Evolutionary conservation across 1,140 invertebrate species (phyloP).

Genomic region (Octopus sinensis): DNA sequence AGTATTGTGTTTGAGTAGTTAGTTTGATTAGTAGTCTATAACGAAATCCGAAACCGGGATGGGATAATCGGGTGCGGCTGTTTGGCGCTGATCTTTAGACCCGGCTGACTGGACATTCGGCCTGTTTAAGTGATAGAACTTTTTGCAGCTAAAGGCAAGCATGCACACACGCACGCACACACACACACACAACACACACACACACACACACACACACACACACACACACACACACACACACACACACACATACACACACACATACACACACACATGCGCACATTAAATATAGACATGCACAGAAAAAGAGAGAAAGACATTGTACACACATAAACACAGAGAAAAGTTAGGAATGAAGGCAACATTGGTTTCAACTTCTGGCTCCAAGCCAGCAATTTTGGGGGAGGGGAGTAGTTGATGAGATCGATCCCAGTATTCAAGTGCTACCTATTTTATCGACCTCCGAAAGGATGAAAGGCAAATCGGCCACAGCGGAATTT

Average conservation of each 20-base stretch:
- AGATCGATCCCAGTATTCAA: not conserved
- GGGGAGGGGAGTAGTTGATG: too few relatives aligned
- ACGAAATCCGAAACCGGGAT: too few relatives aligned
- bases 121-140: too few relatives aligned
- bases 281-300: not conserved
- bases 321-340: not conserved
- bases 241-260: not conserved
- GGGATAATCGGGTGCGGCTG: too few relatives aligned
- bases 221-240: slow-evolving; percentile 8
- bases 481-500: too few relatives aligned
- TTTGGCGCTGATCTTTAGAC: too few relatives aligned
- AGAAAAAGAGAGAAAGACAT: not conserved
- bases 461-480: too few relatives aligned
- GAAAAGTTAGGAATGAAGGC: not conserved
- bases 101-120: too few relatives aligned
- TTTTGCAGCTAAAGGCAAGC: not conserved
- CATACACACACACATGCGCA: not conserved
- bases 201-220: slow-evolving; percentile 2
- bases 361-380: too few relatives aligned
- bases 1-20: too few relatives aligned
- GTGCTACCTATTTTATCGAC: not conserved
- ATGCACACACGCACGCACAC: not conserved
- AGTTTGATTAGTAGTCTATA: too few relatives aligned
- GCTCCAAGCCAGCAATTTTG: too few relatives aligned
- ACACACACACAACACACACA: not conserved